Evolutionary conservation across 2,888 invertebrate genomes (phyloP), one percentile per base, ranked within the genome.

Genomic region (Neelides folsomi): DNA sequence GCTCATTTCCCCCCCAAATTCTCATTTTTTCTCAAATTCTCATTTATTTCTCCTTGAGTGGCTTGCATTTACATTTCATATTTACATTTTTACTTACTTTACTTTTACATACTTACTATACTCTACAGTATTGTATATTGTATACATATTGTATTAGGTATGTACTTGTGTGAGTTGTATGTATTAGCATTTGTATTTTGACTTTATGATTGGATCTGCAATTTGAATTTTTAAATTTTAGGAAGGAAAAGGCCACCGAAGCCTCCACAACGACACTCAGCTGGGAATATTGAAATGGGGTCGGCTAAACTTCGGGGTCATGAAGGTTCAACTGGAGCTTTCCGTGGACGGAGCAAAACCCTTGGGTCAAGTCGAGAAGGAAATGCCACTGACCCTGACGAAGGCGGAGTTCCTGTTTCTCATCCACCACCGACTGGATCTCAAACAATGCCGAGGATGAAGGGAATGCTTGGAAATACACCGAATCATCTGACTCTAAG

Each of bases 401-500:
- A 52, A 49, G 64, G 54, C 50, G 60, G 58, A 48, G 64, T 65
- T 16, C 51, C 76, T 68, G 82, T 82, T 70, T 78, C 81, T 45
- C 76, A 65, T 81, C 79, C 66, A 48, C 58, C 35, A 57, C 60
- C 51, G 51, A 50, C 57, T 50, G 56, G 59, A 52, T 77, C 72
- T 12, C 44, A 49, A n/a, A 52, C 53, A 55, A 55, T 64, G 63
- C 63, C 64, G 54, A 54, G 63, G 55, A 73, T 74, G 75, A 73
- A 76, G 66, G 79, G 83, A 66, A 75, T 73, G 65, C 76, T 90
- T 71, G 90, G 90, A 67, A 79, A 85, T 69, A 90, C 90, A 67
- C 90, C 92, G 69, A 90, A 90, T 79, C 89, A 90, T 75, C 79
- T 92, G 72, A 88, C 87, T 59, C 75, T 87, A 75, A 89, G 89